These are phyloP conservation scores for Patiria miniata DNA, from an alignment of 35 echinoderm and acorn worm genomes.

Conservation along the genomic window DNA sequence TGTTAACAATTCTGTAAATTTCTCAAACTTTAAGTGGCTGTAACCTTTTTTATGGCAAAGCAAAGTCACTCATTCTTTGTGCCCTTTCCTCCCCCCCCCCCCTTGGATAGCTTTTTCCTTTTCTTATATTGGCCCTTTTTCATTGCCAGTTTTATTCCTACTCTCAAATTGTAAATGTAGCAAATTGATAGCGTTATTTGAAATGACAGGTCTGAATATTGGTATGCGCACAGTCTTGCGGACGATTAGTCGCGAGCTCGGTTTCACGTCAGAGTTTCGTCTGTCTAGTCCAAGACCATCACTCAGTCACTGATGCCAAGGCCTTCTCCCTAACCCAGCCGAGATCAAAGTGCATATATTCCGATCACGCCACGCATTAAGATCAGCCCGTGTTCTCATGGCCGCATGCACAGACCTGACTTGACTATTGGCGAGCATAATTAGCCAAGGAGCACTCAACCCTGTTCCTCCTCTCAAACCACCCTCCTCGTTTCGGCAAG, in stretches of 20 bases:
- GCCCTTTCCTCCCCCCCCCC: no score
- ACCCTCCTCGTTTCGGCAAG: not conserved
- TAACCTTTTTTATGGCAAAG: no score
- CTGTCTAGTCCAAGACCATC: not conserved
- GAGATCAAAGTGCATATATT: not conserved
- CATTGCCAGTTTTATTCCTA: no score
- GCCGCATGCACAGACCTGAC: not conserved
- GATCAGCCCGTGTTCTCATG: not conserved
- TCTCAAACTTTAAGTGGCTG: no score
- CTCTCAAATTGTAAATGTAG: no score
- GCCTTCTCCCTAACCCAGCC: not conserved
- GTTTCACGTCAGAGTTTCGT: not conserved
- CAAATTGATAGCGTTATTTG: not conserved
- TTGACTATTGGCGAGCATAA: not conserved
- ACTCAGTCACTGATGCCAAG: not conserved
- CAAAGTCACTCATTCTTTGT: no score
- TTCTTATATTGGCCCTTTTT: no score
- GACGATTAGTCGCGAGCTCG: not conserved
- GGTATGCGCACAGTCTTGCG: not conserved
- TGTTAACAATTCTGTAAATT: no score
- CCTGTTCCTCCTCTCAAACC: not conserved
- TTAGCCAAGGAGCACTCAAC: not conserved
- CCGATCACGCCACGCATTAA: conserved; percentile 15
- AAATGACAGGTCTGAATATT: not conserved
- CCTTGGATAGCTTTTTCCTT: no score